phyloP scores from a whole-genome alignment of 2,888 invertebrate genomes.

The Cheiracanthium punctorium region DNA sequence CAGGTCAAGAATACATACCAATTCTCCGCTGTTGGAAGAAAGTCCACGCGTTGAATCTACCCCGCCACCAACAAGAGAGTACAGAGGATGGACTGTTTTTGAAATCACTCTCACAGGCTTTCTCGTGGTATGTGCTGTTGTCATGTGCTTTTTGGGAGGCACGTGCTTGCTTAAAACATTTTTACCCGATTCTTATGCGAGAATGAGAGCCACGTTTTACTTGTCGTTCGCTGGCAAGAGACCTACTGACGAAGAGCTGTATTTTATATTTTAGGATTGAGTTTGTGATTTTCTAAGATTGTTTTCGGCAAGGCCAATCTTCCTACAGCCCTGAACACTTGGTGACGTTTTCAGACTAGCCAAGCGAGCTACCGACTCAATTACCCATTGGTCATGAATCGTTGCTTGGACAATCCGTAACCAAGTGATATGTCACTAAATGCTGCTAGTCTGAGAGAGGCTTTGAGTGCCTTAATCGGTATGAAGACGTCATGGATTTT shows the following conservation, averaged over 20 bases:
- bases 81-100: conserved; percentile 17
- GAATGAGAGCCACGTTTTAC: conserved; percentile 47
- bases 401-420: too few species aligned
- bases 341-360: too few species aligned
- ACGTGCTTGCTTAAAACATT: conserved; percentile 12
- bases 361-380: too few species aligned
- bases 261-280: conserved; percentile 21
- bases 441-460: too few species aligned
- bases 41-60: conserved; percentile 1
- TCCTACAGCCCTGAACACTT: too few species aligned
- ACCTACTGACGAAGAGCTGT: conserved; percentile 41
- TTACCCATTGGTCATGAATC: too few species aligned
- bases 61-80: too few species aligned
- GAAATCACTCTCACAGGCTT: neutral
- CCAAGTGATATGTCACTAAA: too few species aligned
- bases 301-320: too few species aligned
- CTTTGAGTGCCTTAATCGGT: too few species aligned
- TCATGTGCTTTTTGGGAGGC: neutral
- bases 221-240: conserved; percentile 22
- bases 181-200: conserved; percentile 47
- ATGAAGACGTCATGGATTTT: too few species aligned
- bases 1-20: conserved; percentile 27
- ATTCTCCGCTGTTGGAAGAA: conserved; percentile 22
- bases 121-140: neutral
- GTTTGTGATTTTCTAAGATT: too few species aligned